These are phyloP conservation scores for Pocillopora grandis DNA, from an alignment of 92 coral and sea anemone genomes.

Conservation along the genomic window DNA sequence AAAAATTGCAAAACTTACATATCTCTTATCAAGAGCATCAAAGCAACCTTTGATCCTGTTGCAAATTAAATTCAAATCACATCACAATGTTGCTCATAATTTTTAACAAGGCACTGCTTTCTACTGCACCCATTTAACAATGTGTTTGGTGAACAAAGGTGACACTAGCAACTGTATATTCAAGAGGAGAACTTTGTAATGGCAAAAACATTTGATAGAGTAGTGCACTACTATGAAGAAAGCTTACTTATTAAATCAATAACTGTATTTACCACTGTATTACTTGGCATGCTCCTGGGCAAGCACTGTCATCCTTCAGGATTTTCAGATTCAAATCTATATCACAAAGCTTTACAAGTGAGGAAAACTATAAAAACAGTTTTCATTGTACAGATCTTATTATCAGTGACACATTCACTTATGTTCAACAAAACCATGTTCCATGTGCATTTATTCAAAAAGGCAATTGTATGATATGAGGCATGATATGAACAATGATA, in stretches of 20 bases:
- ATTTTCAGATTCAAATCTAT: conserved; percentile 91
- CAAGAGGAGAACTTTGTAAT: no score
- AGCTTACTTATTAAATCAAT: not conserved
- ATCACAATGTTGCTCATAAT: not conserved
- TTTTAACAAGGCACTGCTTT: not conserved
- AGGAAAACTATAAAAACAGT: no score
- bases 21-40: conserved; percentile 94
- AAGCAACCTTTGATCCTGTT: conserved; percentile 96
- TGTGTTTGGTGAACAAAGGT: no score
- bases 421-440: no score
- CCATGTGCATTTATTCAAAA: no score
- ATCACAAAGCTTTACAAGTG: not conserved
- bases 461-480: no score
- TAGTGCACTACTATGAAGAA: not conserved
- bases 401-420: no score
- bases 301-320: conserved; percentile 94
- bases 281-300: conserved; percentile 97
- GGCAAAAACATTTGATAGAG: no score
- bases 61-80: not conserved
- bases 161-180: no score
- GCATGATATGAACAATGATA: no score
- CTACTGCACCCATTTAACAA: no score
- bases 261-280: conserved; percentile 82
- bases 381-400: no score
- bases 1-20: conserved; percentile 55